Base-by-base conservation (phyloP, 1,140 invertebrate genomes). In the Trinorchestia longiramus region DNA sequence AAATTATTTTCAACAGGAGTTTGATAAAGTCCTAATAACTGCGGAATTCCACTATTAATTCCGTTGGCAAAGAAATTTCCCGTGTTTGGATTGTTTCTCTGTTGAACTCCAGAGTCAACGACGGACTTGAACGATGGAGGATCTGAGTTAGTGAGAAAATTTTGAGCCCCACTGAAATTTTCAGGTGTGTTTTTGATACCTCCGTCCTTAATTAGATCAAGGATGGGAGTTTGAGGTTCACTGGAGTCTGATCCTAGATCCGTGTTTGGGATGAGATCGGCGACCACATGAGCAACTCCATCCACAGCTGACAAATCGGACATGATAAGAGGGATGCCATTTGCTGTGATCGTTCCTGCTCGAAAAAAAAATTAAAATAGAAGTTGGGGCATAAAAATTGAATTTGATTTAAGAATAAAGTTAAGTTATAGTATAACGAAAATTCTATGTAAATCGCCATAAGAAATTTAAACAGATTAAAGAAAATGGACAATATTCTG, bases 271-370 rank as follows among this genome's bases (percentile, higher is more conserved):
- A 96, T 95, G 92, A 96, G 95, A 87, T 96, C 96, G 1, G 95
- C 96, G 43, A 95, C 87, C 15, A 96, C 53, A 77, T 96, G 96
- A 40, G 96, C 96, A 19, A 96, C 96, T 23, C 96, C 96, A 53
- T 96, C 96, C 95, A 44, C 91, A 3, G 96, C 96, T n/a, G 96
- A 96, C 42, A 96, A 53, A 95, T 96, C 96, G 3, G 45, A 90
- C 42, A 90, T 62, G 19, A 95, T 88, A 19, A 96, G 42, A 0
- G 96, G 96, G 11, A 96, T 90, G 4, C 96, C 96, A 41, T 96
- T 96, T 43, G 87, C 96, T n/a, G 96, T 96, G 47, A 96, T 62
- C 0, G 96, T 96, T 19, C 96, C 96, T 96, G 96, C n/a, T 47
- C 62, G 43, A 45, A 44, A 0, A 53, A 88, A 1, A 36, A 43